Evolutionary conservation across 2,113 vertebrate species (phyloP), one percentile per base, ranked within the genome.

Genomic region (Cynoglossus semilaevis): DNA sequence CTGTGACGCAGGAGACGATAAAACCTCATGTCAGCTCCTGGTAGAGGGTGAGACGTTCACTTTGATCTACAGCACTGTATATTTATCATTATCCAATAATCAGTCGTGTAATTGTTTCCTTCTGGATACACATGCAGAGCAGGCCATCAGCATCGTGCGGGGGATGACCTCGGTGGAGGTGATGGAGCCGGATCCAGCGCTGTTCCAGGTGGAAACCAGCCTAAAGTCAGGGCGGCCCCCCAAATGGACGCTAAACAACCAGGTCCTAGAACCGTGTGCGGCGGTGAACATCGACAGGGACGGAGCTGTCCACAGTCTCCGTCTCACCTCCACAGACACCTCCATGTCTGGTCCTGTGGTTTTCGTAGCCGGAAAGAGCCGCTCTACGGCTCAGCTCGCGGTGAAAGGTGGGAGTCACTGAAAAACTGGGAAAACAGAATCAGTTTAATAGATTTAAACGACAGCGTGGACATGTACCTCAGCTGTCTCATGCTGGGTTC

Each of bases 281-380:
- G 76, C 88, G 0, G 76, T 97, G 13, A 66, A 82, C 34, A 79
- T 98, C 14, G 87, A 94, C 65, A 93, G 94, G 71, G 88, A 94
- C 13, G 93, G 92, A 37, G 94, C 91, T 0, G 47, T 92, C 41
- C 94, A 98, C 68, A 89, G 91, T 16, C 91, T 99, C 46, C 89
- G 69, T 0, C 85, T 99, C 49, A 85, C 82, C 38, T 92, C 89
- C 69, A 96, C 97, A 9, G 90, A 86, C 9, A 85, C 92, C 58
- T 91, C 92, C 48, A 98, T 99, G 97, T 93, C 92, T 0, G 96
- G 96, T 9, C 81, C 87, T 0, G 65, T 98, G 58, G 87, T 95
- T 60, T 98, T 98, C 84, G 92, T 90, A 1, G 92, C 94, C 0
- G 96, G 97, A 53, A 99, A 99, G 85, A 93, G 95, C 9, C 95